Base-by-base conservation (phyloP, 1,140 invertebrate genomes). In the Ectropis grisescens region DNA sequence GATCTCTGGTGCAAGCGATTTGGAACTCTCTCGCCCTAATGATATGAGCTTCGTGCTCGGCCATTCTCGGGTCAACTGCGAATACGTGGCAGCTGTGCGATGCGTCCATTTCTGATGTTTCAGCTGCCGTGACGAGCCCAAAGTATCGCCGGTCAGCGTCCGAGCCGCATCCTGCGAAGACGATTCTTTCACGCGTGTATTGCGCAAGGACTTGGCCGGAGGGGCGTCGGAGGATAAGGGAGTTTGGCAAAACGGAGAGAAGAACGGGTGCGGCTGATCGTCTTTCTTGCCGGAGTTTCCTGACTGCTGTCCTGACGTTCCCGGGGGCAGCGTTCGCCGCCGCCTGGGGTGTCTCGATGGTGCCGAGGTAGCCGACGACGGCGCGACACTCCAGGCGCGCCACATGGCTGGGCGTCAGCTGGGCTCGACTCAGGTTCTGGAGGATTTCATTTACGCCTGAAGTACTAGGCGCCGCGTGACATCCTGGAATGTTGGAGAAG, bases 51-150 rank as follows among this genome's bases (percentile, higher is more conserved):
- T 85, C 84, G 68, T 97, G 91, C 67, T 96, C 92, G 0, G 89
- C 87, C 24, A 95, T 79, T 59, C 94, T 90, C 0, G 93, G 89
- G 60, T 98, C 94, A 9, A 97, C 91, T 42, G 93, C 94, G 70
- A 98, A 98, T 0, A 98, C 94, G 74, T 98, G 96, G 65, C 96
- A 98, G 23, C 95, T 96, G 61, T 93, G 94, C 8, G 93, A 94
- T 1, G 91, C 57, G 40, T 71, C 75, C 0, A 52, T 47, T 33
- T 72, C 71, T 7, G 52, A 40, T 8, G 57, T 57, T 61, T 67
- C 82, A 19, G 46, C 82, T 45, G 56, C 90, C 0, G 95, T 98
- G 0, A 98, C 90, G 28, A 98, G 85, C 2, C 95, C 95, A 69
- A 98, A 98, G 74, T 95, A 97, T 26, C 93, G 85, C 52, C 93